A percentile compares a stretch with the other conserved stretches of the same genome.
These are phyloP conservation scores for Empidonax traillii DNA, from an alignment of 2,113 vertebrate genomes.

Conservation along the genomic window DNA sequence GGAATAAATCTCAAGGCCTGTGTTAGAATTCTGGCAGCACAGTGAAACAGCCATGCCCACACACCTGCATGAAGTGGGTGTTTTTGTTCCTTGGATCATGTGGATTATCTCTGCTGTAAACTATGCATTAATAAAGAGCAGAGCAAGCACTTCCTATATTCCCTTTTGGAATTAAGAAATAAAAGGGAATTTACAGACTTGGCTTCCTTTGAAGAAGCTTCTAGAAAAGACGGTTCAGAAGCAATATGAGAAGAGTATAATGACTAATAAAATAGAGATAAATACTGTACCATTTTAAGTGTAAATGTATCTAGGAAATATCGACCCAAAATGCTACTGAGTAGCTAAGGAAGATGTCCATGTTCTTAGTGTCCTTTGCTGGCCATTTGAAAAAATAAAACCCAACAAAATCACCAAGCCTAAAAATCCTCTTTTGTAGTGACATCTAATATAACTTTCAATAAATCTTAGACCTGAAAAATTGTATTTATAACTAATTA, in stretches of 20 bases:
- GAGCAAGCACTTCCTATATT: not conserved
- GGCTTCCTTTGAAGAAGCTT: slow-evolving; percentile 8
- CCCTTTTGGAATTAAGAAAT: not conserved
- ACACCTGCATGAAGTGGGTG: slow-evolving; percentile 36
- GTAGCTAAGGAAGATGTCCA: not conserved
- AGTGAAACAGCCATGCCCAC: slow-evolving; percentile 9
- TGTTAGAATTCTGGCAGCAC: slow-evolving; percentile 8
- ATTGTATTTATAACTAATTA: not conserved
- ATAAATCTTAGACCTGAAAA: not conserved
- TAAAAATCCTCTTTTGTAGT: not conserved
- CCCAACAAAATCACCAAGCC: not conserved
- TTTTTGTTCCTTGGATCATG: not conserved
- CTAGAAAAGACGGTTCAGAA: not conserved
- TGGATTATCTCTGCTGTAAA: slow-evolving; percentile 21
- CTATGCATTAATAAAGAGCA: not conserved
- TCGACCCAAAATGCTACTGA: not conserved
- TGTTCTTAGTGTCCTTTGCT: not conserved
- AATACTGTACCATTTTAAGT: not conserved
- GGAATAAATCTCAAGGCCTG: not conserved
- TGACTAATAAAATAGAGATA: not conserved
- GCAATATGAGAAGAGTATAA: not conserved
- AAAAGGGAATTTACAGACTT: not conserved
- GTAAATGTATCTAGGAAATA: not conserved
- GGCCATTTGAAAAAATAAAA: not conserved
- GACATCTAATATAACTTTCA: not conserved